Evolutionary conservation across 2,797 vertebrate species (phyloP), one percentile per base, ranked within the genome.

Genomic region (Cetoscarus ocellatus): DNA sequence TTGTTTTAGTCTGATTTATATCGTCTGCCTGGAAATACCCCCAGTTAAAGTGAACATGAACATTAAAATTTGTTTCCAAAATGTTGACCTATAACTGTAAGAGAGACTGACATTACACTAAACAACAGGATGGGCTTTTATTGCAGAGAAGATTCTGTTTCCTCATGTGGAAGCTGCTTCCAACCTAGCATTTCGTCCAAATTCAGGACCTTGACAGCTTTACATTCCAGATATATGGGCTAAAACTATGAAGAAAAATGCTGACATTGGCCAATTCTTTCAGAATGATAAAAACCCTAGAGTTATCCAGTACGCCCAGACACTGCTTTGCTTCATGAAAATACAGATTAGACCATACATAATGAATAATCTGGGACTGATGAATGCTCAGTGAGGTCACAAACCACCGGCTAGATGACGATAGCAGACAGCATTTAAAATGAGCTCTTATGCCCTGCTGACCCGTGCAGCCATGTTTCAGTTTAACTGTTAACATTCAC

Each of bases 381-480:
- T 44, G 45, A 6, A 38, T 34, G 63, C 17, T 18, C 45, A 69
- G 42, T 56, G 62, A 68, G 63, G 71, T 77, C 57, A 49, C 51
- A 44, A 79, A 77, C 69, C 47, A 14, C 38, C 14, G 40, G 42
- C 36, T 10, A 8, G 10, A 66, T 85, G 80, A 87, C 62, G 75
- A 55, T 51, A 87, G 66, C 44, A 60, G 40, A 51, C 61, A 58
- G 79, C 56, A 71, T 85, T 83, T 73, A 48, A 66, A 78, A 61
- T 34, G 36, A 34, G 47, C 67, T 68, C 67, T 67, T 61, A 60
- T 56, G 65, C 51, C 60, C 79, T 8, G 63, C 54, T 70, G 34
- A 68, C 44, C 11, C 38, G 0, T 45, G 47, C 58, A 72, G 14
- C 8, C 34, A 34, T 9, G n/a, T 61, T 67, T 70, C 39, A 51